A percentile compares a stretch with the other conserved stretches of the same genome.
These are phyloP conservation scores for Drosophila tripunctata DNA, from an alignment of 2,888 invertebrate species.

Conservation along the genomic window DNA sequence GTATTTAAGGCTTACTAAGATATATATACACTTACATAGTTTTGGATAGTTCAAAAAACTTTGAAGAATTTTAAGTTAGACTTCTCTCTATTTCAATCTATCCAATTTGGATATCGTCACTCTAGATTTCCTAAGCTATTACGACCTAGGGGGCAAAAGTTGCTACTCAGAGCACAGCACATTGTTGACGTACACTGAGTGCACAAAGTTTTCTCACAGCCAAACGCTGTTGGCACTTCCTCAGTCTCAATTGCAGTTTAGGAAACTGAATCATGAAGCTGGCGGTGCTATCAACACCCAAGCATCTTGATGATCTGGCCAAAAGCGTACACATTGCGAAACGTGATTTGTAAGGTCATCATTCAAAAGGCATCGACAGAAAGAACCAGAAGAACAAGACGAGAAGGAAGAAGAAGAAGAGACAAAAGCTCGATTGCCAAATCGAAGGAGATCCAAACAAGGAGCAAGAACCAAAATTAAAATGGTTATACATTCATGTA, in stretches of 20 bases:
- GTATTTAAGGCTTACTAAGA: background rate
- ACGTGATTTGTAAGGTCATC: constrained; percentile 83
- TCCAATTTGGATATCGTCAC: background rate
- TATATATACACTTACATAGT: no score
- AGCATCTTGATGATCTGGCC: constrained; percentile 76
- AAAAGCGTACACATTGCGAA: constrained; percentile 64
- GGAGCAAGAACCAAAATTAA: constrained; percentile 62
- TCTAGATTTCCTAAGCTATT: background rate
- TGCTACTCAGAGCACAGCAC: no score
- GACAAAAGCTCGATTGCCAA: constrained; percentile 7
- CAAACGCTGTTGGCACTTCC: constrained; percentile 40
- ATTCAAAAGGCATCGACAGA: constrained; percentile 75
- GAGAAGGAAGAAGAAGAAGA: background rate
- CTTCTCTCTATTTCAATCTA: background rate
- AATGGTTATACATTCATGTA: constrained; percentile 79
- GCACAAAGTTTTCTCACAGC: constrained; percentile 45
- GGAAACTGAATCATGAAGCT: constrained; percentile 10
- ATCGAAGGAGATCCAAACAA: constrained; percentile 25
- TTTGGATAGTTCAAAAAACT: no score
- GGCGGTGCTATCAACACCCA: constrained; percentile 61
- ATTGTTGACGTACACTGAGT: background rate
- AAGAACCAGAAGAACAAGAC: constrained; percentile 8
- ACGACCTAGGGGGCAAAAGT: background rate
- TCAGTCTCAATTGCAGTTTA: constrained; percentile 6
- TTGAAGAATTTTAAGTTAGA: no score